Evolutionary conservation across 2,113 vertebrate species (phyloP).

Genomic region (Lamprotornis superbus): DNA sequence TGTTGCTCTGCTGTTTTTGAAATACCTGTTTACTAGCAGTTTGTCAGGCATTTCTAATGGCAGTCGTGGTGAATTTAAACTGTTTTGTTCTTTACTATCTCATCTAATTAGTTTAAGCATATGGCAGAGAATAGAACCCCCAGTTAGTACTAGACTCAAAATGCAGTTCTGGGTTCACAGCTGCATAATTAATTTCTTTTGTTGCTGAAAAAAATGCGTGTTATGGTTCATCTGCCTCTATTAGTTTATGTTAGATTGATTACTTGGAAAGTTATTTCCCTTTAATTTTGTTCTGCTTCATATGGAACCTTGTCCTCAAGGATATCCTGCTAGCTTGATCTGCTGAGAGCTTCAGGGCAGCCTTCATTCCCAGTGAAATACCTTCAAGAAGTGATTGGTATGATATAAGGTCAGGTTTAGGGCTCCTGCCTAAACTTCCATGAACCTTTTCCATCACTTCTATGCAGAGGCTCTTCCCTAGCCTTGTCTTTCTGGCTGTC

Average conservation of each 20-base stretch:
- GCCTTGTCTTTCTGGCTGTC: neutral
- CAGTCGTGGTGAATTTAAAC: neutral
- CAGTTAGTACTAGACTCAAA: neutral
- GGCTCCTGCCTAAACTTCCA: neutral
- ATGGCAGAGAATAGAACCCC: neutral
- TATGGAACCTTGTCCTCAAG: neutral
- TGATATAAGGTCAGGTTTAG: neutral
- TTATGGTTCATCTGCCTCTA: neutral
- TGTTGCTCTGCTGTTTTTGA: neutral
- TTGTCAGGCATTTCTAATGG: neutral
- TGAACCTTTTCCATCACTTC: neutral
- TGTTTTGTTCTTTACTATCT: neutral
- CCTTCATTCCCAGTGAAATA: neutral
- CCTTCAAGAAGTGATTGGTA: neutral
- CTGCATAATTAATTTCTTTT: neutral
- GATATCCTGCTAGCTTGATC: neutral
- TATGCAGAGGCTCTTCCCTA: neutral
- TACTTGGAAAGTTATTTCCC: neutral
- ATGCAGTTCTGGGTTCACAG: neutral
- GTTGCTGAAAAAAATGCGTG: neutral
- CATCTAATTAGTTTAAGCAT: neutral
- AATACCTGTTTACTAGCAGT: neutral
- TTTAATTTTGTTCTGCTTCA: neutral
- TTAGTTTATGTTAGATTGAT: neutral
- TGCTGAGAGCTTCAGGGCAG: neutral